Base-by-base conservation (phyloP, 1,140 invertebrate genomes). In the Tetramorium simillimum region DNA sequence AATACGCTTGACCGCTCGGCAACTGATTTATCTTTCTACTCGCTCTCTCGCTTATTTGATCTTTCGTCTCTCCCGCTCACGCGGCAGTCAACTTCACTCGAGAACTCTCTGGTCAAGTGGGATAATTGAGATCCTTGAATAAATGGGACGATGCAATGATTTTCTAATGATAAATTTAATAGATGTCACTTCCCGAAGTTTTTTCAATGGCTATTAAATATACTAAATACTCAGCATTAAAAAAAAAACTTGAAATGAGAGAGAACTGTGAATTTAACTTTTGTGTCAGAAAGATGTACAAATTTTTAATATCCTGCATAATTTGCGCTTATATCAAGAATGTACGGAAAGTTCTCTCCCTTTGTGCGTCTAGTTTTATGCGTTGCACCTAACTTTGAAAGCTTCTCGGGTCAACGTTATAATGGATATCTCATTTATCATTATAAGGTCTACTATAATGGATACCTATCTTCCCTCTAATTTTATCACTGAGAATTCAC, bases 131-230 rank as follows among this genome's bases (percentile, higher is more conserved):
- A 60, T 49, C 2, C 53, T 84, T 62, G 28, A 40, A 18, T 84
- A 75, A 84, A 75, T 60, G 69, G 69, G 40, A 82, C 67, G 73
- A 60, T 40, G 51, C 69, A 60, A 49, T 84, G 80, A 84, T 58
- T 73, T 73, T 33, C 40, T 37, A 70, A 73, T 40, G 43, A 33
- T 73, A 60, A 75, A 60, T 60, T 37, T 46, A 33, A 3, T 16
- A 69, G 1, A 69, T 28, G 14, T 18, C 14, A n/a, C 40, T 53
- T 40, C 4, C 37, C 16, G 18, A 75, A 28, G 1, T 21, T n/a
- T 73, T n/a, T 18, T 3, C 1, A 49, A 72, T 33, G 18, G 18
- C 49, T 37, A 37, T 24, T 58, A 40, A 40, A 21, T 40, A 4
- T 33, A 33, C 33, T 33, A 12, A 76, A 58, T 37, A 53, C 24